These are phyloP conservation scores for Psammodynastes pulverulentus DNA, from an alignment of 2,113 vertebrate genomes.

Conservation along the genomic window DNA sequence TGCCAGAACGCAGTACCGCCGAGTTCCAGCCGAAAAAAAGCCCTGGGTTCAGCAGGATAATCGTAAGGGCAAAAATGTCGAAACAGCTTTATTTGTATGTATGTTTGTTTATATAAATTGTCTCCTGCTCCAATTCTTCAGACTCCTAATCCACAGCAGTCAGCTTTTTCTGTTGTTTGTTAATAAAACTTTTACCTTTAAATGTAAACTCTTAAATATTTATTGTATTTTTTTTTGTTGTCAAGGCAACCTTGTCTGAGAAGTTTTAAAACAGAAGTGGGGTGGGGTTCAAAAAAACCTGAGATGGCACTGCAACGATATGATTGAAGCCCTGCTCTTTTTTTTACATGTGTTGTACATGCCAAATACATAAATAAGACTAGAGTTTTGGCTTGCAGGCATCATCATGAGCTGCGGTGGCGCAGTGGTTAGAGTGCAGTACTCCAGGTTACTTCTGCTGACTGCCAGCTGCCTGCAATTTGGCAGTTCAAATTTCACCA, in stretches of 20 bases:
- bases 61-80: neutral
- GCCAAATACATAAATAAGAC: neutral
- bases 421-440: too few species aligned
- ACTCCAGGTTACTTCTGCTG: too few species aligned
- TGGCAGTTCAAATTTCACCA: too few species aligned
- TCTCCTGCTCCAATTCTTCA: neutral
- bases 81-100: neutral
- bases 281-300: neutral
- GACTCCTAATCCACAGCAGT: neutral
- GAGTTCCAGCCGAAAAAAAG: too few species aligned
- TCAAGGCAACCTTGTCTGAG: neutral
- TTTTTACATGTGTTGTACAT: neutral
- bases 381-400: neutral
- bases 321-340: neutral
- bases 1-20: too few species aligned
- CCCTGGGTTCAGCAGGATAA: neutral
- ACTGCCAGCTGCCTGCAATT: too few species aligned
- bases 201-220: neutral
- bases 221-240: neutral
- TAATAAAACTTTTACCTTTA: neutral
- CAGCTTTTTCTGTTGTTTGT: neutral
- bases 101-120: neutral
- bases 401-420: neutral
- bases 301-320: neutral
- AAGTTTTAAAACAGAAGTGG: neutral